Conservation (phyloP, 2,113 vertebrate species). For the crab-eating macaque (Macaca fascicularis) region DNA sequence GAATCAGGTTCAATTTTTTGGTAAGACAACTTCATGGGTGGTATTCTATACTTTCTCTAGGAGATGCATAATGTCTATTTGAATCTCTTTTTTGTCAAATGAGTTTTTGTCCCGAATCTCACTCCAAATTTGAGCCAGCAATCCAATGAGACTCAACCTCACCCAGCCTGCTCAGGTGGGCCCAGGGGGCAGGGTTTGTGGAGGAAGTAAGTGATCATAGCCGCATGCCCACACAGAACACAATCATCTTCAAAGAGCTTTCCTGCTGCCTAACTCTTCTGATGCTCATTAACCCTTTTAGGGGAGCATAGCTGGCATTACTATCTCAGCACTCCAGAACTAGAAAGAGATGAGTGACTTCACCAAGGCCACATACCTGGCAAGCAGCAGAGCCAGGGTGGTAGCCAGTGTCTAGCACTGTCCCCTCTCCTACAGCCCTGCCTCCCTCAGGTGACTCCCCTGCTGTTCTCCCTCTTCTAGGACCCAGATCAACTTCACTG, state of each 20-base stretch:
- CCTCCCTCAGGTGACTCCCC: conserved; percentile 62
- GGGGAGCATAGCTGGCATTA: fast-evolving
- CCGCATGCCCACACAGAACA: background rate
- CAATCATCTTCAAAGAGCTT: background rate
- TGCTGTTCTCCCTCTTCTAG: conserved; percentile 78
- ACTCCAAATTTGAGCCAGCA: background rate
- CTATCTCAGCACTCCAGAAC: background rate
- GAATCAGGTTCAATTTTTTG: background rate
- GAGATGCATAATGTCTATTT: background rate
- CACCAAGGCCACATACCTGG: background rate
- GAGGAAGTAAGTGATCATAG: background rate
- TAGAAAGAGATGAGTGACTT: background rate
- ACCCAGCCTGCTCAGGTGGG: background rate
- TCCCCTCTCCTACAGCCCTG: background rate
- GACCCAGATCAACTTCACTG: conserved; percentile 97
- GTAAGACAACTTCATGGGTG: background rate
- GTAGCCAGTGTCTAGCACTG: fast-evolving
- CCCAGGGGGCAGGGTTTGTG: background rate
- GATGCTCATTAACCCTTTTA: background rate
- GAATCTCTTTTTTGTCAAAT: background rate
- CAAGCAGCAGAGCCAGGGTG: background rate
- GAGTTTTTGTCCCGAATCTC: background rate
- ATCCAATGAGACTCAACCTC: background rate
- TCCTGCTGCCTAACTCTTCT: background rate
- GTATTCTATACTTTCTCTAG: background rate